Conservation (phyloP, 2,113 vertebrate species). For the Felis chaus region DNA sequence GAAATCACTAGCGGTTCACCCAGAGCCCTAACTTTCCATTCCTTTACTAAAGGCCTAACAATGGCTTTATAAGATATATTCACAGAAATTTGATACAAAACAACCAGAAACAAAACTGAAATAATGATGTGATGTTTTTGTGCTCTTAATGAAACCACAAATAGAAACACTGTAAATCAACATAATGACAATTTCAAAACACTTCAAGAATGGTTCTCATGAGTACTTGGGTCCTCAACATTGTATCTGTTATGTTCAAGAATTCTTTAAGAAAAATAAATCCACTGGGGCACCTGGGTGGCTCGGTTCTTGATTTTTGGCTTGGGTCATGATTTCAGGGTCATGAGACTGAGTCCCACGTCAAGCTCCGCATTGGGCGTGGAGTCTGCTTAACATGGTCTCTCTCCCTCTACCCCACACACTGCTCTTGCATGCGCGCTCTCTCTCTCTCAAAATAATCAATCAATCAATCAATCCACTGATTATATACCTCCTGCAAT, state of each 20-base stretch:
- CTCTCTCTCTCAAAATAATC: too few species aligned
- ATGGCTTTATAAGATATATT: not conserved
- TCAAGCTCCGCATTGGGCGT: too few species aligned
- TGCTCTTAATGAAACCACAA: not conserved
- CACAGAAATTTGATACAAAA: constrained; percentile 18
- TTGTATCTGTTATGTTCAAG: not conserved
- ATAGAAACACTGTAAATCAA: not conserved
- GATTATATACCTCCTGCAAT: not conserved
- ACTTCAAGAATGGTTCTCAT: not conserved
- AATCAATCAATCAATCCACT: not conserved
- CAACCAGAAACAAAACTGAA: constrained; percentile 15
- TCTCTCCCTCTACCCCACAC: too few species aligned
- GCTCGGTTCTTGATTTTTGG: too few species aligned
- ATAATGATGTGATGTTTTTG: not conserved
- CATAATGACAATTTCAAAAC: constrained; percentile 21
- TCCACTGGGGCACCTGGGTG: too few species aligned
- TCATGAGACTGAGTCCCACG: too few species aligned
- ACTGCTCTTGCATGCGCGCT: too few species aligned
- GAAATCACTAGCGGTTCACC: not conserved
- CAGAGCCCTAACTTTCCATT: not conserved
- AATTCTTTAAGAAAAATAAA: not conserved
- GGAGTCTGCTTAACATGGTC: too few species aligned
- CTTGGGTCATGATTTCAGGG: too few species aligned
- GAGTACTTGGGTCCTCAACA: not conserved
- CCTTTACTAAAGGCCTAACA: not conserved